Conservation (phyloP, 2,888 invertebrate species). For the Macrophya annulata region DNA sequence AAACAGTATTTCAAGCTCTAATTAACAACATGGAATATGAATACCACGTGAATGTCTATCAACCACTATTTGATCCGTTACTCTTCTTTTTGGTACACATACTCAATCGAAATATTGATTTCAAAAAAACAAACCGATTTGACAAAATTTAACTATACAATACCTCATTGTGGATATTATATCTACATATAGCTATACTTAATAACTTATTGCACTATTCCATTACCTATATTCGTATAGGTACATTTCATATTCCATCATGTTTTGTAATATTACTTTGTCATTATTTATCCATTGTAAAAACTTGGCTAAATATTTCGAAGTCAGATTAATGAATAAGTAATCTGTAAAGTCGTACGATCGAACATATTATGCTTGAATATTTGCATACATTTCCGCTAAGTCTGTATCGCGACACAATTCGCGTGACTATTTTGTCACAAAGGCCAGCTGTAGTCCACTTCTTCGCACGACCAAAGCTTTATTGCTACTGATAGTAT, state of each 20-base stretch:
- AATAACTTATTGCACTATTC: not conserved
- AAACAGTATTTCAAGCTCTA: not conserved
- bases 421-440: conserved; percentile 35
- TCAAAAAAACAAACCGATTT: not conserved
- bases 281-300: not conserved
- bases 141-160: not conserved
- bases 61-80: not conserved
- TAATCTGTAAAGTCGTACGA: conserved; percentile 1
- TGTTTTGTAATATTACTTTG: not conserved
- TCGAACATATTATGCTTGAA: conserved; percentile 9
- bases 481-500: not conserved
- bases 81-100: no score
- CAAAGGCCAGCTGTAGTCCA: conserved; percentile 1
- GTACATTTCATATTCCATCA: not conserved
- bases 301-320: not conserved
- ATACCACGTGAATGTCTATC: not conserved
- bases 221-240: not conserved
- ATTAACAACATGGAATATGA: not conserved
- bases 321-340: not conserved
- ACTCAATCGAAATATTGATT: not conserved
- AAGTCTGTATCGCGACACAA: not conserved
- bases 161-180: conserved; percentile 3
- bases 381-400: conserved; percentile 38
- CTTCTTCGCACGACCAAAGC: conserved; percentile 4
- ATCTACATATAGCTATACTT: not conserved